Conservation (phyloP, 2,888 invertebrate species). For the Troides helena region DNA sequence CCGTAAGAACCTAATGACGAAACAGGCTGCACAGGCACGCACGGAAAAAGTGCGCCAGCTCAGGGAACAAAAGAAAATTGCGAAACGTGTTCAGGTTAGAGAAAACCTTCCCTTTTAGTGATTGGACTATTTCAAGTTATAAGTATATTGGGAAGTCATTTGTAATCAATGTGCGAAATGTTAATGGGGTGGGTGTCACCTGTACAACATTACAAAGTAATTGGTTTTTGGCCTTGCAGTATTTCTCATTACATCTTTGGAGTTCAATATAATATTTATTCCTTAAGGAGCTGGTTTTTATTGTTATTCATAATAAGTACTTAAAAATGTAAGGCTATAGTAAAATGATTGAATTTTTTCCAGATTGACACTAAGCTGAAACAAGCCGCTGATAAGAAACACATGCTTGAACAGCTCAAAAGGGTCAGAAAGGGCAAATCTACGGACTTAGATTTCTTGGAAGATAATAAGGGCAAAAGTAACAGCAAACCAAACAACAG, state of each 20-base stretch:
- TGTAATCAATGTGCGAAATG: too few relatives aligned
- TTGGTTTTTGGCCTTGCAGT: too few relatives aligned
- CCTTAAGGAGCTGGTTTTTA: background rate
- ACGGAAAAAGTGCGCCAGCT: slow-evolving; percentile 95
- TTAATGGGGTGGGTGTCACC: too few relatives aligned
- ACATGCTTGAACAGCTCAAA: slow-evolving; percentile 95
- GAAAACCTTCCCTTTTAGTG: background rate
- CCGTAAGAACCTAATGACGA: slow-evolving; percentile 88
- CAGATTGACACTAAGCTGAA: slow-evolving; percentile 91
- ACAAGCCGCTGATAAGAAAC: slow-evolving; percentile 93
- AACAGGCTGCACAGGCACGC: slow-evolving; percentile 91
- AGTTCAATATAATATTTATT: background rate
- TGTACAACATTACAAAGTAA: too few relatives aligned
- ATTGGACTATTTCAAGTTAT: too few relatives aligned
- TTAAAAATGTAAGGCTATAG: too few relatives aligned
- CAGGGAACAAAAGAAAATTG: slow-evolving; percentile 94
- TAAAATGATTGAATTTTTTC: slow-evolving; percentile 34
- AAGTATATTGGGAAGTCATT: too few relatives aligned
- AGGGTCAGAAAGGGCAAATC: slow-evolving; percentile 93
- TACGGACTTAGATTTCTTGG: slow-evolving; percentile 89
- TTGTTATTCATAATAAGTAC: too few relatives aligned
- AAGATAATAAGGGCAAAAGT: slow-evolving; percentile 77
- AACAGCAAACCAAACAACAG: slow-evolving; percentile 46
- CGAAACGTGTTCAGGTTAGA: slow-evolving; percentile 87
- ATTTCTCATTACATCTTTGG: too few relatives aligned